These are phyloP conservation scores for Nestor notabilis DNA, from an alignment of 2,113 vertebrate species.

Conservation along the genomic window DNA sequence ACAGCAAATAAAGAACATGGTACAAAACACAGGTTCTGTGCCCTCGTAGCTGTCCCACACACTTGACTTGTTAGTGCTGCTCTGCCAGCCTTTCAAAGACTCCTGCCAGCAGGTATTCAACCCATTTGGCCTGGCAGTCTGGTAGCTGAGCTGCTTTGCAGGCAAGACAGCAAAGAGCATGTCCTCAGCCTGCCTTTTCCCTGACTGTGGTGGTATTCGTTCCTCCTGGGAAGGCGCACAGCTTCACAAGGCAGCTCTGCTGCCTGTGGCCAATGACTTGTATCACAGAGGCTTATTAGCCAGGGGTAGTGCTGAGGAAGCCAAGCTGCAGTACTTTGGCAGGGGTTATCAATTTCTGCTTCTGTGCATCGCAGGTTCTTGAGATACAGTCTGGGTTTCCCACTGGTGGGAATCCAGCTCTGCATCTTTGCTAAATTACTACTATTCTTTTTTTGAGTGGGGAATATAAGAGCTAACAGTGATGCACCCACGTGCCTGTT, in stretches of 20 bases:
- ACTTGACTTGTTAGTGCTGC: rapidly evolving
- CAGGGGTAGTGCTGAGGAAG: background rate
- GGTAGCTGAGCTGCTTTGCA: background rate
- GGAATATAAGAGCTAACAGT: background rate
- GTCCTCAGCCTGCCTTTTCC: background rate
- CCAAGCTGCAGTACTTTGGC: rapidly evolving
- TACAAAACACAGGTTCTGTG: background rate
- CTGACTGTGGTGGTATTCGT: background rate
- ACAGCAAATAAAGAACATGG: background rate
- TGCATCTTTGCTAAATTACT: background rate
- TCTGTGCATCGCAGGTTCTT: background rate
- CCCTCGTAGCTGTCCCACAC: background rate
- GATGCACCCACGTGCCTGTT: background rate
- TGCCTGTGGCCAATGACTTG: background rate
- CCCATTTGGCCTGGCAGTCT: background rate
- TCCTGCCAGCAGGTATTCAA: background rate
- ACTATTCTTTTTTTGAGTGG: background rate
- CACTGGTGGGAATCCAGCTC: background rate
- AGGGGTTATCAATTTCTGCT: background rate
- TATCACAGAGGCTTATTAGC: background rate
- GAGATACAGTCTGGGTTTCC: background rate
- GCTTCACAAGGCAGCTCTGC: background rate
- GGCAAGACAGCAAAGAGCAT: background rate
- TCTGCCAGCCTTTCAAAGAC: background rate
- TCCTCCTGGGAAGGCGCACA: background rate